These are phyloP conservation scores for Hypothenemus hampei DNA, from an alignment of 1,140 invertebrate genomes.

Conservation along the genomic window DNA sequence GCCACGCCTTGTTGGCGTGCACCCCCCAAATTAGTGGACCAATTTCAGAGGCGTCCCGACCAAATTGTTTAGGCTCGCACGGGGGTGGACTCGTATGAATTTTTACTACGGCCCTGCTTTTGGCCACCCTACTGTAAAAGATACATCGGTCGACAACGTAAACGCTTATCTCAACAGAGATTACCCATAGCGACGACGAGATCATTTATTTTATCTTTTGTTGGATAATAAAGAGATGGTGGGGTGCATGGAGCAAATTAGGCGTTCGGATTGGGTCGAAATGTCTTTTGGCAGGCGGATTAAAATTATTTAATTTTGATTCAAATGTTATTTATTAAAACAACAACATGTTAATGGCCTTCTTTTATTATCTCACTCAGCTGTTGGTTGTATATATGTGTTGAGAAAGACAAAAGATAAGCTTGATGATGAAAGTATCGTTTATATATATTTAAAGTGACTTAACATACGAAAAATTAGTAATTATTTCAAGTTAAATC, in stretches of 20 bases:
- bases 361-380: too few relatives aligned
- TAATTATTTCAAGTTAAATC: too few relatives aligned
- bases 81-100: too few relatives aligned
- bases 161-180: conserved; percentile 22
- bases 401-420: too few relatives aligned
- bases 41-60: not conserved
- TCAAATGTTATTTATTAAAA: too few relatives aligned
- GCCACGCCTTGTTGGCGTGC: conserved; percentile 20
- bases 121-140: conserved; percentile 16
- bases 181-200: conserved; percentile 15
- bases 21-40: conserved; percentile 21
- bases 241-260: conserved; percentile 3
- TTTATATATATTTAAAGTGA: too few relatives aligned
- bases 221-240: conserved; percentile 7
- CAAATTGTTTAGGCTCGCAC: too few relatives aligned
- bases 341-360: too few relatives aligned
- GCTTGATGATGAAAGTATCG: too few relatives aligned
- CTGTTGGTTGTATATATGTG: too few relatives aligned
- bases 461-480: too few relatives aligned
- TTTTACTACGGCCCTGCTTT: conserved; percentile 2
- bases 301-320: too few relatives aligned
- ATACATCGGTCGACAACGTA: conserved; percentile 12
- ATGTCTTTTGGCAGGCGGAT: not conserved
- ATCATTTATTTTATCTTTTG: conserved; percentile 20
- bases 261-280: not conserved